Evolutionary conservation across 2,888 invertebrate genomes (phyloP), one percentile per base, ranked within the genome.

Genomic region (Sialis lutaria): DNA sequence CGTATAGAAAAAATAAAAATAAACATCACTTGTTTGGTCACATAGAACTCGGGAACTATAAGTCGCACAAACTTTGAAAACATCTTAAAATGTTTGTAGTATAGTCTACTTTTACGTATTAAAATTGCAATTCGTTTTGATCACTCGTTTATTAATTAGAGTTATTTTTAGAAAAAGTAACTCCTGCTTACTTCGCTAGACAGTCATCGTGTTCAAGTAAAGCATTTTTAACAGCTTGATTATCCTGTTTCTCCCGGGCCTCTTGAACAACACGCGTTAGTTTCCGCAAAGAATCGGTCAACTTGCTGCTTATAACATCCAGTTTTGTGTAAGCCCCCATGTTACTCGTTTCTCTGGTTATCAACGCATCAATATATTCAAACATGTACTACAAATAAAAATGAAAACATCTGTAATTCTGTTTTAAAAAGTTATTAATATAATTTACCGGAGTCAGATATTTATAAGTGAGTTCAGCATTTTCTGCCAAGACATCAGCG

Each of bases 401-500:
- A 7, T 37, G 8, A 35, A 35, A n/a, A 34, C 34, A 8, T 37
- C 12, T 8, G 12, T 37, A 37, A 9, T 2, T 8, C 35, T 35
- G 22, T 32, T 43, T 45, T 51, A 50, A 41, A 9, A 42, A 22
- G 40, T 35, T 33, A 13, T 32, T 41, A 22, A 32, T 42, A n/a
- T 42, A 10, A 64, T 71, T 68, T 68, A 84, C 85, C 50, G 89
- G 86, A 6, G 90, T 87, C 46, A 97, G 68, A 64, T 89, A 93
- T 65, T 95, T 95, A 60, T 91, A 93, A 0, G 95, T 96, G 47
- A 96, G 77, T 60, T 96, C 90, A 6, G 92, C 88, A 66, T 97
- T 95, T 67, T 97, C 97, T 6, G 97, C 97, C 51, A 98, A 65
- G 35, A 98, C 88, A 67, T 98, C 98, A 0, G 98, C 98, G 7